Evolutionary conservation across 2,888 invertebrate species (phyloP).

Genomic region (Minunthozetes semirufus): DNA sequence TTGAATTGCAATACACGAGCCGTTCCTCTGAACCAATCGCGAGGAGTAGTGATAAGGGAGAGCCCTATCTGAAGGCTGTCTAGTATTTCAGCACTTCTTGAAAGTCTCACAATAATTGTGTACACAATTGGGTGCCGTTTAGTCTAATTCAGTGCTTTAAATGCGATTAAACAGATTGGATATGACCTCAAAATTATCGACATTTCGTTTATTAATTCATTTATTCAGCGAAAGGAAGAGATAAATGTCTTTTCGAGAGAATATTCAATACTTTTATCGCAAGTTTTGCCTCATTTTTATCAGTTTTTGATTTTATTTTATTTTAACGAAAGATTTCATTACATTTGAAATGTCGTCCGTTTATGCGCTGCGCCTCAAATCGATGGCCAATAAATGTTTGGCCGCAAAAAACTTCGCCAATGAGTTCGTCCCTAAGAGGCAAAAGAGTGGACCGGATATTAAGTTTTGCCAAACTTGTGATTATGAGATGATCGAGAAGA

Average conservation of each 20-base stretch:
- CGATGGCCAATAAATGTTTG: not conserved
- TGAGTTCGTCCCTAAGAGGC: not conserved
- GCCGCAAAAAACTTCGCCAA: not conserved
- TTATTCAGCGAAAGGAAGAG: no score
- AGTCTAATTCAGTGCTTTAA: no score
- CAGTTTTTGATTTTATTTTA: not conserved
- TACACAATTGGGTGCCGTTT: no score
- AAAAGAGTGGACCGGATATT: not conserved
- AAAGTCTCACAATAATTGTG: no score
- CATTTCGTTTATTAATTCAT: no score
- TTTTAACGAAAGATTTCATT: not conserved
- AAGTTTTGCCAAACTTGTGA: not conserved
- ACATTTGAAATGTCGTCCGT: not conserved
- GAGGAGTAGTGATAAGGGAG: not conserved
- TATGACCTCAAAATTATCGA: no score
- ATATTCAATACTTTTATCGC: no score
- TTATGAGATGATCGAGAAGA: not conserved
- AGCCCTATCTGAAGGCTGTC: no score
- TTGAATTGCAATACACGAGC: not conserved
- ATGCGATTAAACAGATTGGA: no score
- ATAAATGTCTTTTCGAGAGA: no score
- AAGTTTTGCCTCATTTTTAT: not conserved
- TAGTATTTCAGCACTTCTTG: not conserved
- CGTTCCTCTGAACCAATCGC: not conserved
- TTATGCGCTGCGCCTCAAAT: constrained; percentile 14